Evolutionary conservation across 2,888 invertebrate species (phyloP).

Genomic region (Junonia oenone): DNA sequence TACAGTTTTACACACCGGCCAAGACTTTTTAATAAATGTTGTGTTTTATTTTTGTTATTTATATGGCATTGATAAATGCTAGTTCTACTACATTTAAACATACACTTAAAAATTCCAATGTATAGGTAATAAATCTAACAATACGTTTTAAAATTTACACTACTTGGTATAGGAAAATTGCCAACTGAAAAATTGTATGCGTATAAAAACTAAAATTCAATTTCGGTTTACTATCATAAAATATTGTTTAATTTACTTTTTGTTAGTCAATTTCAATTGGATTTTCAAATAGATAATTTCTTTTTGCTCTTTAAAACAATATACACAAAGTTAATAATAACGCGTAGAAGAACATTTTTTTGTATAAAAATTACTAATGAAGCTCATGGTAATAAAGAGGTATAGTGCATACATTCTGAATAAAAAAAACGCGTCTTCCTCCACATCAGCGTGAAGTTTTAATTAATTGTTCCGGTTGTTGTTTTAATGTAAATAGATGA

Average conservation of each 20-base stretch:
- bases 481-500: conserved; percentile 20
- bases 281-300: background rate
- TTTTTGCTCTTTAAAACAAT: background rate
- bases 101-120: background rate
- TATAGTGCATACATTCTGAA: conserved; percentile 1
- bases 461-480: conserved; percentile 26
- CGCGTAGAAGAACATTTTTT: background rate
- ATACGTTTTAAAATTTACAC: background rate
- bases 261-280: background rate
- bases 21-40: background rate
- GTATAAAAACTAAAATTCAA: background rate
- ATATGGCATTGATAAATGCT: background rate
- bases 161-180: background rate
- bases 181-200: background rate
- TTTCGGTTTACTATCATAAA: background rate
- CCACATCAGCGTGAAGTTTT: conserved; percentile 21
- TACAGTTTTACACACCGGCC: background rate
- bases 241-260: background rate
- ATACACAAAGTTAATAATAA: background rate
- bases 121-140: background rate
- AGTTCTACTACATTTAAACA: background rate
- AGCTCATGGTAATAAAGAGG: background rate
- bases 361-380: background rate
- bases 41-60: background rate
- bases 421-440: conserved; percentile 6